A percentile compares a stretch with the other conserved stretches of the same genome.
Conservation (phyloP, 1,140 invertebrate genomes). For the Colletes gigas region DNA sequence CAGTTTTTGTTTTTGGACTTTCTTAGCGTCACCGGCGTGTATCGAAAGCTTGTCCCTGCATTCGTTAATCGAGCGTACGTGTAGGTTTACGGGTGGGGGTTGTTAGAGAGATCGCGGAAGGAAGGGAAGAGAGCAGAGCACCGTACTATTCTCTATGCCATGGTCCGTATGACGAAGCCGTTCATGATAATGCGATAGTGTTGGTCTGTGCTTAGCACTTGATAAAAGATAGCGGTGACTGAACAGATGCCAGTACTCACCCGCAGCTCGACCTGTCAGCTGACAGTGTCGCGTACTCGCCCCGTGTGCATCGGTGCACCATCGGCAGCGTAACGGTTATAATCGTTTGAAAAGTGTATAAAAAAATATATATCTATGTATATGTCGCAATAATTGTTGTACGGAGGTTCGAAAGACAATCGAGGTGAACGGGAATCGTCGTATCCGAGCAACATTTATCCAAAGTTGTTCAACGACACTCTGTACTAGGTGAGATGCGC, state of each 20-base stretch:
- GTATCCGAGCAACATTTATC: neutral
- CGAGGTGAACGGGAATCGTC: neutral
- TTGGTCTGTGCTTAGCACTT: conserved; percentile 76
- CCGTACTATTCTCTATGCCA: conserved; percentile 60
- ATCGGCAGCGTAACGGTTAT: neutral
- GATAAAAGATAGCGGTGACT: conserved; percentile 80
- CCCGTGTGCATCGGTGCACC: conserved; percentile 30
- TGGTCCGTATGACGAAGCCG: conserved; percentile 67
- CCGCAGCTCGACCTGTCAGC: conserved; percentile 39
- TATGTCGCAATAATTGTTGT: no score
- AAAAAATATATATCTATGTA: no score
- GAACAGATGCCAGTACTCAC: conserved; percentile 72
- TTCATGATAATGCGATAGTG: conserved; percentile 75
- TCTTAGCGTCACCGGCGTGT: conserved; percentile 12
- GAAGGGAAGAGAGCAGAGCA: conserved; percentile 52
- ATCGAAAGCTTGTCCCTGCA: conserved; percentile 37
- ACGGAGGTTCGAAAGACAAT: neutral
- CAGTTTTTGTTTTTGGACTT: conserved; percentile 4
- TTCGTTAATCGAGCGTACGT: conserved; percentile 60
- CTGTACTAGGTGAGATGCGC: no score
- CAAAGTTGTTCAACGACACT: no score
- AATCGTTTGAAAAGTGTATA: neutral
- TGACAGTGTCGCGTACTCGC: conserved; percentile 27
- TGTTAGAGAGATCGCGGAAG: conserved; percentile 54
- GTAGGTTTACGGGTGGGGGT: conserved; percentile 58